Evolutionary conservation across 2,113 vertebrate species (phyloP).

Genomic region (Grus americana): DNA sequence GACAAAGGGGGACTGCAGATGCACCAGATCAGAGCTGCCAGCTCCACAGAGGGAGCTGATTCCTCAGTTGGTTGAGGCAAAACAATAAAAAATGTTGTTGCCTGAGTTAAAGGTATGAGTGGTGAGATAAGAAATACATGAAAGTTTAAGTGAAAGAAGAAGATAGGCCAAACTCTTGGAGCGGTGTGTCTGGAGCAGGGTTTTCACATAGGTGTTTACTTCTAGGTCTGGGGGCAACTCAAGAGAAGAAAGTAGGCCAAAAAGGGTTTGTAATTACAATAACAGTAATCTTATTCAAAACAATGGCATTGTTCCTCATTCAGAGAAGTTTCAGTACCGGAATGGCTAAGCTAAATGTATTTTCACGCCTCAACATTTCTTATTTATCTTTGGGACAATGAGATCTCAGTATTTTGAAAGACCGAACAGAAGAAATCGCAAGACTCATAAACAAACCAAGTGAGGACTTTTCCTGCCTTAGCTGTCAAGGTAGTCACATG

Average conservation of each 20-base stretch:
- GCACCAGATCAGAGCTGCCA: not conserved
- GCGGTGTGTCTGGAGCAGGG: not conserved
- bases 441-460: not conserved
- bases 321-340: constrained; percentile 13
- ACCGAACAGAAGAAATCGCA: not conserved
- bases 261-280: not conserved
- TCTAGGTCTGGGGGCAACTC: not conserved
- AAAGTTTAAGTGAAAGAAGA: not conserved
- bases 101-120: not conserved
- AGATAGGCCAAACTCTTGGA: not conserved
- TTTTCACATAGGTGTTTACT: not conserved
- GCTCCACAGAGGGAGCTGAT: not conserved
- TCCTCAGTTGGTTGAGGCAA: not conserved
- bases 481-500: not conserved
- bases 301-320: not conserved
- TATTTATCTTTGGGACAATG: not conserved
- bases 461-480: not conserved
- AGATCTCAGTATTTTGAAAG: not conserved
- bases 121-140: not conserved
- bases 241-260: not conserved
- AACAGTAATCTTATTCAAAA: not conserved
- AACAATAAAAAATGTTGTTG: not conserved
- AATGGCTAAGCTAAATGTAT: not conserved
- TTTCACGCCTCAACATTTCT: not conserved
- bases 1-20: not conserved